These are phyloP conservation scores for Cheirogaleus major DNA, from an alignment of 2,797 vertebrate species.

Conservation along the genomic window DNA sequence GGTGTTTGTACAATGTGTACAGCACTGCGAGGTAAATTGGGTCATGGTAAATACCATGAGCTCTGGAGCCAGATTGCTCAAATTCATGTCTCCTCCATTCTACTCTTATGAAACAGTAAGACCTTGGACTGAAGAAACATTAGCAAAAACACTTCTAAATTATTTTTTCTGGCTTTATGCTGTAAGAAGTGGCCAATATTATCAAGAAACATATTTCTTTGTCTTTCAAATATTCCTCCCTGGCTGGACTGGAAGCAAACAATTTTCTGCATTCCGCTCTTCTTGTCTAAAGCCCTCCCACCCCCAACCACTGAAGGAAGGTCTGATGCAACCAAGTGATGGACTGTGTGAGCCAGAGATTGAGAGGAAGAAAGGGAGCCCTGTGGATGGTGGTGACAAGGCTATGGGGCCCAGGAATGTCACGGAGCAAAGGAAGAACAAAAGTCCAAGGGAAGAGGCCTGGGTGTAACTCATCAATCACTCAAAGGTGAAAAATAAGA, in stretches of 20 bases:
- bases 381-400: neutral
- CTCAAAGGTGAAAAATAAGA: neutral
- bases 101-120: neutral
- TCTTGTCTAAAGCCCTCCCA: neutral
- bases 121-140: neutral
- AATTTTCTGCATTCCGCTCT: neutral
- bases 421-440: neutral
- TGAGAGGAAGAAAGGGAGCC: neutral
- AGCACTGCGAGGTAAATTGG: neutral
- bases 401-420: neutral
- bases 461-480: neutral
- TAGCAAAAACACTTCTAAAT: neutral
- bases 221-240: neutral
- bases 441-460: neutral
- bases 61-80: neutral
- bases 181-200: neutral
- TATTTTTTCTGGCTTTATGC: neutral
- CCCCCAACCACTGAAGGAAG: neutral
- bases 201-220: neutral
- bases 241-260: neutral
- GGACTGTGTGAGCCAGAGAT: neutral
- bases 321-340: neutral
- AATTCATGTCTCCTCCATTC: neutral
- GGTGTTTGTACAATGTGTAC: neutral
- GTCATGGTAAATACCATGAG: neutral